Evolutionary conservation across 2,113 vertebrate genomes (phyloP).

Genomic region (Phyllostomus discolor): DNA sequence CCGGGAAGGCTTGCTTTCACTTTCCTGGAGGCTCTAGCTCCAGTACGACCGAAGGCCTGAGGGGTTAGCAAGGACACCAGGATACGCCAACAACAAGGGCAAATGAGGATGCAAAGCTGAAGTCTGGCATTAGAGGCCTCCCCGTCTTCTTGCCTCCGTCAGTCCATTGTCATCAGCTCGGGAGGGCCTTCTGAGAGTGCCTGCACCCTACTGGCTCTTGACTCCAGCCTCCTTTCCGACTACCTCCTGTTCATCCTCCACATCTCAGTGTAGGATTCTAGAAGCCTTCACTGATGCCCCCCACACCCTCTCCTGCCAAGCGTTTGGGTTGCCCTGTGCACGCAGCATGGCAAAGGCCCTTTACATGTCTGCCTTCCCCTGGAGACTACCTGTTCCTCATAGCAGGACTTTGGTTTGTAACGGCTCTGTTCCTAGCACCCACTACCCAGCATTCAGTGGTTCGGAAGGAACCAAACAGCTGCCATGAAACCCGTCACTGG

Average conservation of each 20-base stretch:
- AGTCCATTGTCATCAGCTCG: too few relatives aligned
- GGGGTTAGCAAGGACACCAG: not conserved
- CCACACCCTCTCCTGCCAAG: accelerated
- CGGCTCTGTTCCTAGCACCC: not conserved
- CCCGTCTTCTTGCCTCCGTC: not conserved
- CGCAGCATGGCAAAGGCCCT: too few relatives aligned
- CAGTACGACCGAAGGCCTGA: not conserved
- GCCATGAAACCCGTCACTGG: not conserved
- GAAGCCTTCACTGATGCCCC: not conserved
- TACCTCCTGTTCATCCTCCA: not conserved
- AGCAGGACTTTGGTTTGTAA: not conserved
- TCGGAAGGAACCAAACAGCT: not conserved
- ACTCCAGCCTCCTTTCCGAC: not conserved
- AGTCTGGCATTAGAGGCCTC: not conserved
- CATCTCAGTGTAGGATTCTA: not conserved
- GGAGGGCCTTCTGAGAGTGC: not conserved
- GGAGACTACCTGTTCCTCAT: not conserved
- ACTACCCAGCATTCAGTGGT: not conserved
- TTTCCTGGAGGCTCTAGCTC: not conserved
- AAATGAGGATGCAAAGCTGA: not conserved
- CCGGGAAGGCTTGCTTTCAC: not conserved
- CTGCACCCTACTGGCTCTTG: not conserved
- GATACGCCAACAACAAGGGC: not conserved
- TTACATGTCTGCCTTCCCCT: not conserved
- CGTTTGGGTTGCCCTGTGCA: not conserved